Evolutionary conservation across 2,797 vertebrate species (phyloP).

Genomic region (Poliocrania exsul): DNA sequence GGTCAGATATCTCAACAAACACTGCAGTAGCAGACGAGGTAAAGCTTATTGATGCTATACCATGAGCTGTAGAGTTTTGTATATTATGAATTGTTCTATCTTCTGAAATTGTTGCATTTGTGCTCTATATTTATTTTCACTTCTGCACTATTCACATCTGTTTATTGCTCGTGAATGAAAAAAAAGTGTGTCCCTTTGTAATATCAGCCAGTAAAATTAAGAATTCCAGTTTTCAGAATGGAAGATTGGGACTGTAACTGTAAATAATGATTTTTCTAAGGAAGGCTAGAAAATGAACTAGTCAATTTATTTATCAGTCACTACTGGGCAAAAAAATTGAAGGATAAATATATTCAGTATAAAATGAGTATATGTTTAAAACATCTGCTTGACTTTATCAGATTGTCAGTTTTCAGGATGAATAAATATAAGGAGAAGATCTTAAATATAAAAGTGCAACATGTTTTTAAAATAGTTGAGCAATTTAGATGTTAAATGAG

Average conservation of each 20-base stretch:
- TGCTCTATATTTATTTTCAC: neutral
- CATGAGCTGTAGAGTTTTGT: neutral
- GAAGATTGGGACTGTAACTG: neutral
- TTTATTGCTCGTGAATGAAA: neutral
- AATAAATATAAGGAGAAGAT: neutral
- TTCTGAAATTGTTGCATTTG: neutral
- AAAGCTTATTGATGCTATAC: neutral
- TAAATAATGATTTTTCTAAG: neutral
- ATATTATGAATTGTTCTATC: neutral
- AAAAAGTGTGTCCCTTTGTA: rapidly evolving
- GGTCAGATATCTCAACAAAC: neutral
- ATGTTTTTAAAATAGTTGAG: neutral
- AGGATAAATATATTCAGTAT: neutral
- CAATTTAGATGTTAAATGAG: neutral
- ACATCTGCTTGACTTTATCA: neutral
- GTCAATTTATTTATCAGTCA: neutral
- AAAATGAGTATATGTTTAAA: neutral
- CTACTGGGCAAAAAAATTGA: neutral
- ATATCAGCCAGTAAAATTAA: neutral
- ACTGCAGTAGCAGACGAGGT: neutral
- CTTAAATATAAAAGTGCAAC: neutral
- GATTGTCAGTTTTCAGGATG: neutral
- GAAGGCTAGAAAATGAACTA: neutral
- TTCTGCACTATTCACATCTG: neutral
- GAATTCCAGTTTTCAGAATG: neutral